phyloP scores from a whole-genome alignment of 1,140 invertebrate genomes.

The Arctopsyche grandis region DNA sequence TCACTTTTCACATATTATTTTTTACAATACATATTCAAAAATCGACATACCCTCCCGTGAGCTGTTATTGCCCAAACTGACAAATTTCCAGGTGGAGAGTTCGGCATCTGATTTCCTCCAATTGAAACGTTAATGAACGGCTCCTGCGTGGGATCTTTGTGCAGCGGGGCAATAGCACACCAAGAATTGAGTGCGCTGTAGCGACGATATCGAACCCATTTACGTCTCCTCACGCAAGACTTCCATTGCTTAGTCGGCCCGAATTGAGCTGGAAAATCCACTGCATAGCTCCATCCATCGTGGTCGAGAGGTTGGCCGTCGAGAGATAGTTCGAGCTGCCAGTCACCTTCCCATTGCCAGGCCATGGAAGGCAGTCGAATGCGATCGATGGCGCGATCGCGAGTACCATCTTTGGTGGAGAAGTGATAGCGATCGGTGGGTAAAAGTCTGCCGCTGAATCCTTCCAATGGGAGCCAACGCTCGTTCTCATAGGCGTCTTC shows the following conservation, averaged over 20 bases:
- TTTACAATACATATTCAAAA: slow-evolving; percentile 20
- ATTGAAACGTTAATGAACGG: slow-evolving; percentile 82
- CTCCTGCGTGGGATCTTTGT: slow-evolving; percentile 86
- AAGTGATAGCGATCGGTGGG: slow-evolving; percentile 88
- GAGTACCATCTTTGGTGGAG: slow-evolving; percentile 84
- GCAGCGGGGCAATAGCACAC: slow-evolving; percentile 88
- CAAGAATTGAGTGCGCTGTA: slow-evolving; percentile 91
- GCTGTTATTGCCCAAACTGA: slow-evolving; percentile 92
- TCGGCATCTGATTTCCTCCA: slow-evolving; percentile 83
- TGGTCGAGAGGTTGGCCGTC: slow-evolving; percentile 87
- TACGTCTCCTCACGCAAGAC: slow-evolving; percentile 87
- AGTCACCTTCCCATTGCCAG: slow-evolving; percentile 94
- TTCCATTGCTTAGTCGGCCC: slow-evolving; percentile 87
- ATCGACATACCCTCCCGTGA: slow-evolving; percentile 75
- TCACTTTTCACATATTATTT: too few species aligned
- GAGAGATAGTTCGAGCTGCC: slow-evolving; percentile 88
- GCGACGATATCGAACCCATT: slow-evolving; percentile 87
- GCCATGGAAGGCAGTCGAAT: slow-evolving; percentile 89
- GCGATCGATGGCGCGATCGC: slow-evolving; percentile 79
- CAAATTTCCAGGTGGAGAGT: slow-evolving; percentile 76
- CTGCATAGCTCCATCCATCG: slow-evolving; percentile 94
- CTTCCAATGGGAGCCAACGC: slow-evolving; percentile 90
- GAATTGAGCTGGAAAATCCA: slow-evolving; percentile 91
- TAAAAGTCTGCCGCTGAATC: slow-evolving; percentile 82
- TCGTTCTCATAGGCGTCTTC: slow-evolving; percentile 95